A percentile compares a stretch with the other conserved stretches of the same genome.
phyloP scores from a whole-genome alignment of 2,797 vertebrate genomes.

The Bradypodion pumilum region DNA sequence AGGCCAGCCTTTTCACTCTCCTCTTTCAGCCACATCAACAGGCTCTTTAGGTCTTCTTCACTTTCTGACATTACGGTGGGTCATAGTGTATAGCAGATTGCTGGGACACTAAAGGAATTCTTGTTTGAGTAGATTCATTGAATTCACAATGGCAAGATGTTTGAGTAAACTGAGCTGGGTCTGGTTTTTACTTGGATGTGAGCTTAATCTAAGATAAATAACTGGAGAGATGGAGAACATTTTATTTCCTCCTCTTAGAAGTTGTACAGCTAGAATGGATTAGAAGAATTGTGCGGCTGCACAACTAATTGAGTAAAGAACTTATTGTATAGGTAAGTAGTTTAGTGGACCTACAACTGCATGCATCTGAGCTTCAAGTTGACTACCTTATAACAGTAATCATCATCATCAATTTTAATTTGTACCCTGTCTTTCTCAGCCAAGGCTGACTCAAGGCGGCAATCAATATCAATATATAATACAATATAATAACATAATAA shows the following conservation, averaged over 20 bases:
- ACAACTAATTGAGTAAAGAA: constrained; percentile 8
- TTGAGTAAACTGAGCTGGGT: background rate
- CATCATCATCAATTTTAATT: too few species aligned
- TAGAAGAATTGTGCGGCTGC: background rate
- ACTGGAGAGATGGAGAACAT: background rate
- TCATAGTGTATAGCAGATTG: background rate
- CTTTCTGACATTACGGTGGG: too few species aligned
- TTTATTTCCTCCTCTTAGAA: background rate
- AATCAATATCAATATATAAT: too few species aligned
- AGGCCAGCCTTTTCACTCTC: too few species aligned
- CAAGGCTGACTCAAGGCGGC: too few species aligned
- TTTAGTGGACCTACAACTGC: too few species aligned
- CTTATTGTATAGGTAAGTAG: constrained; percentile 51
- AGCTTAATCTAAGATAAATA: background rate
- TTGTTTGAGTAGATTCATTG: background rate
- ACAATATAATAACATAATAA: too few species aligned
- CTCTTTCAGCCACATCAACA: too few species aligned
- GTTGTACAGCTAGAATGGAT: background rate
- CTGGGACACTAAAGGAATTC: background rate
- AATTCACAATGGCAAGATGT: background rate
- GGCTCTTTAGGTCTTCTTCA: too few species aligned
- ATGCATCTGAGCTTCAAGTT: background rate
- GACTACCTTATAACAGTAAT: background rate
- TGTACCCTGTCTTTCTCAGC: too few species aligned
- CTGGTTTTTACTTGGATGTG: too few species aligned